Percentiles rank a stretch among this genome's conserved stretches.
phyloP scores from a whole-genome alignment of 2,888 invertebrate species.

The Agonum fuliginosum region DNA sequence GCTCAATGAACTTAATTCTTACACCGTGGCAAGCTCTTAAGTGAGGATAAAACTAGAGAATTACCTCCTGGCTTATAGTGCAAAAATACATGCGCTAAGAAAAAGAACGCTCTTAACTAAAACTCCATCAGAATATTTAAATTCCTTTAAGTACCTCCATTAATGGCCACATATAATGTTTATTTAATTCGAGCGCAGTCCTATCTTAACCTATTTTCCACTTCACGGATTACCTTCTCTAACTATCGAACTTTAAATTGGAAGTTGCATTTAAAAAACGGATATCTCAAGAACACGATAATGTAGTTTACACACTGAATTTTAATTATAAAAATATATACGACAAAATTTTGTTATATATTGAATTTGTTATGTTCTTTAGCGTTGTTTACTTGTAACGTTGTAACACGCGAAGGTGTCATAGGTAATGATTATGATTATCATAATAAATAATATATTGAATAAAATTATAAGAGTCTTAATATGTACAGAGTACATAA shows the following conservation, averaged over 20 bases:
- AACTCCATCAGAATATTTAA: conserved; percentile 31
- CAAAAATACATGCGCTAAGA: conserved; percentile 36
- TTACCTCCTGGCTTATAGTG: conserved; percentile 43
- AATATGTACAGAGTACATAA: background rate
- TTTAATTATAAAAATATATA: too few species aligned
- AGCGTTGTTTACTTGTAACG: background rate
- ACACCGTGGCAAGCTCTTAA: conserved; percentile 29
- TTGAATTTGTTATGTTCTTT: conserved; percentile 9
- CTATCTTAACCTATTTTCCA: conserved; percentile 18
- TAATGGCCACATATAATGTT: conserved; percentile 21
- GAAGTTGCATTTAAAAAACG: background rate
- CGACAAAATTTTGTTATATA: too few species aligned
- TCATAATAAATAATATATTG: conserved; percentile 5
- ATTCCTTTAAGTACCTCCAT: conserved; percentile 28
- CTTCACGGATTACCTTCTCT: background rate
- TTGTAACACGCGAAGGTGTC: conserved; percentile 30
- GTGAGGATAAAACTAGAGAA: conserved; percentile 48
- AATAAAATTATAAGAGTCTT: background rate
- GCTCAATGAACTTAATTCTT: conserved; percentile 52
- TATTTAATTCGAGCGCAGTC: conserved; percentile 26
- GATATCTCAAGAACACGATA: too few species aligned
- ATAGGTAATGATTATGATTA: conserved; percentile 15
- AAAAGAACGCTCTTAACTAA: conserved; percentile 1
- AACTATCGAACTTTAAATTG: background rate
- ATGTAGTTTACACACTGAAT: too few species aligned